These are phyloP conservation scores for Drosophila orosa DNA, from an alignment of 1,140 invertebrate genomes.

Conservation along the genomic window DNA sequence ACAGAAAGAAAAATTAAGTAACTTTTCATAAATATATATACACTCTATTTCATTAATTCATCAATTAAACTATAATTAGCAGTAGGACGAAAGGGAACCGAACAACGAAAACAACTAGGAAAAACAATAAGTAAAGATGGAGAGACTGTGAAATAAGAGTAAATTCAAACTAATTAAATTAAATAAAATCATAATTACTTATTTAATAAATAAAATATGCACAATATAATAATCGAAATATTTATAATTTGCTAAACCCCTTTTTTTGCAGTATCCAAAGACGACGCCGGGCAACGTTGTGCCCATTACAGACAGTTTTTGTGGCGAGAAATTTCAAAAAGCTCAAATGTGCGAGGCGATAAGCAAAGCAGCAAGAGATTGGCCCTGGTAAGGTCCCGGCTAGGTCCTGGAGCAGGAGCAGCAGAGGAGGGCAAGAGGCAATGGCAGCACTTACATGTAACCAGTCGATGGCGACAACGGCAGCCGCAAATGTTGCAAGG, in stretches of 20 bases:
- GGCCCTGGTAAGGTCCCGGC: slow-evolving; percentile 8
- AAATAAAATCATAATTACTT: not conserved
- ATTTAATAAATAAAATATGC: not conserved
- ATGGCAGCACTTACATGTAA: slow-evolving; percentile 62
- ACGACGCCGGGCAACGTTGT: slow-evolving; percentile 44
- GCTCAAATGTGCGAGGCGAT: slow-evolving; percentile 81
- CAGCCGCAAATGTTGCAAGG: slow-evolving; percentile 53
- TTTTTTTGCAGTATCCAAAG: slow-evolving; percentile 4
- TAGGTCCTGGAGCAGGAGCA: slow-evolving; percentile 4
- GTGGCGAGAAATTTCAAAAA: slow-evolving; percentile 62
- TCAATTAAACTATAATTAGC: no score
- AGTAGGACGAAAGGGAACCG: not conserved
- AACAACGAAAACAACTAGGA: not conserved
- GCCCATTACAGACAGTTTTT: slow-evolving; percentile 63
- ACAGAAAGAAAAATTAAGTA: not conserved
- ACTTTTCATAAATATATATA: not conserved
- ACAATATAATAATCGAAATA: not conserved
- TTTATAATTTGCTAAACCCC: not conserved
- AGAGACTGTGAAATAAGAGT: no score
- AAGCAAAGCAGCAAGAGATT: slow-evolving; percentile 73
- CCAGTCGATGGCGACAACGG: slow-evolving; percentile 61
- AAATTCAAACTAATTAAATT: no score
- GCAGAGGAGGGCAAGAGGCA: not conserved
- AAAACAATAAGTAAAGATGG: no score
- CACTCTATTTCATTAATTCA: not conserved